Conservation (phyloP, 2,888 invertebrate species). For the Catocala fraxini region DNA sequence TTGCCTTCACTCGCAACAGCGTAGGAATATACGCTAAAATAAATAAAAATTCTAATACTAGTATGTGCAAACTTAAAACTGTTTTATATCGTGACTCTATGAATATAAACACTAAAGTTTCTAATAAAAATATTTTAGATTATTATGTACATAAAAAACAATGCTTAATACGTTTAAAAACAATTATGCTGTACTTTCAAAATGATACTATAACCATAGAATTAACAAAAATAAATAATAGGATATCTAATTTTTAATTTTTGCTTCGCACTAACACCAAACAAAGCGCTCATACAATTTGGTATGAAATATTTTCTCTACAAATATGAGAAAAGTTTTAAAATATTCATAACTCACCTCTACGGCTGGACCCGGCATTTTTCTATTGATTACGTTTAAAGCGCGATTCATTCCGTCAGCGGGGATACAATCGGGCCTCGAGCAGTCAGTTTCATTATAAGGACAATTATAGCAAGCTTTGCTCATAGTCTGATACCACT, state of each 20-base stretch:
- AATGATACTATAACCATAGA: neutral
- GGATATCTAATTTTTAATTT: neutral
- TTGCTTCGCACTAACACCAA: neutral
- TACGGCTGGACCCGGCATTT: conserved; percentile 95
- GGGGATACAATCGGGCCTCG: conserved; percentile 92
- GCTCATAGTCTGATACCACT: conserved; percentile 95
- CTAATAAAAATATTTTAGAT: too few relatives aligned
- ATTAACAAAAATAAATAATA: conserved; percentile 3
- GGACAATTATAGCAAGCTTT: conserved; percentile 96
- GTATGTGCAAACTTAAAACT: too few relatives aligned
- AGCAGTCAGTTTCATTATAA: conserved; percentile 91
- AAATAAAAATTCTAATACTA: too few relatives aligned
- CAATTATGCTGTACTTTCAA: neutral
- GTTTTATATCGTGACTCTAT: too few relatives aligned
- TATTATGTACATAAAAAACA: too few relatives aligned
- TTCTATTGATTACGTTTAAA: conserved; percentile 93
- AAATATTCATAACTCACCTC: conserved; percentile 86
- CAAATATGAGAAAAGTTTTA: conserved; percentile 5
- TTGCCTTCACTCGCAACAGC: neutral
- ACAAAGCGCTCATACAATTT: neutral
- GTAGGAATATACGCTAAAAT: neutral
- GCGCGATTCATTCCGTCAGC: conserved; percentile 93
- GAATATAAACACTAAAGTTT: too few relatives aligned
- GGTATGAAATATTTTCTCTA: neutral
- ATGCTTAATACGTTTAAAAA: too few relatives aligned